These are phyloP conservation scores for Gymnodraco acuticeps DNA, from an alignment of 2,797 vertebrate species.

Conservation along the genomic window DNA sequence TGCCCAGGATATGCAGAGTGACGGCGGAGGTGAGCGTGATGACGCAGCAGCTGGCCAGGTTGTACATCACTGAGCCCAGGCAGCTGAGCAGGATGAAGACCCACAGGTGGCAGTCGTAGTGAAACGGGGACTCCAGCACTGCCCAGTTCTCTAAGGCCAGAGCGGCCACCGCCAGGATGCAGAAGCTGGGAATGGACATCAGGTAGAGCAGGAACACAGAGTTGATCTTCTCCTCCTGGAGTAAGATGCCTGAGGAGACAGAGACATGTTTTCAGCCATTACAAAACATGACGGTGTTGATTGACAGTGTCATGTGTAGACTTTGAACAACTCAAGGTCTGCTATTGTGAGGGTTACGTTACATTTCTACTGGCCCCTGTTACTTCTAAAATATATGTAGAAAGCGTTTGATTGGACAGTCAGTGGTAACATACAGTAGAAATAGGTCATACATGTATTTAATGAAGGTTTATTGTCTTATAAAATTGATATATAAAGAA, in stretches of 20 bases:
- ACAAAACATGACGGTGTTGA: neutral
- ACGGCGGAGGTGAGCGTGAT: conserved; percentile 96
- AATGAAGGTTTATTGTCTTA: too few species aligned
- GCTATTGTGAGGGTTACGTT: too few species aligned
- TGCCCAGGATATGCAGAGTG: conserved; percentile 96
- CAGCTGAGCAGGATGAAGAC: conserved; percentile 95
- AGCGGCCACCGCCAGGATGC: conserved; percentile 90
- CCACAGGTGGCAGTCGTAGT: conserved; percentile 90
- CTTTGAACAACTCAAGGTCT: too few species aligned
- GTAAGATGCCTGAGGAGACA: conserved; percentile 87
- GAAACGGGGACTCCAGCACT: conserved; percentile 82
- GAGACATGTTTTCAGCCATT: neutral
- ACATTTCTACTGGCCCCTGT: too few species aligned
- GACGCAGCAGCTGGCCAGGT: conserved; percentile 94
- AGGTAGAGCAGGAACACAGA: conserved; percentile 93
- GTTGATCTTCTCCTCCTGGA: conserved; percentile 94
- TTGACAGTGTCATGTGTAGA: neutral
- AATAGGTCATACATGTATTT: too few species aligned
- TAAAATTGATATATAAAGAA: too few species aligned
- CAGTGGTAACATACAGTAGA: too few species aligned
- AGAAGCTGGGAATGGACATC: conserved; percentile 97
- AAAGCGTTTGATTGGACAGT: too few species aligned
- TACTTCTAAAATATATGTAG: too few species aligned
- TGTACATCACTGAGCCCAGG: conserved; percentile 95
- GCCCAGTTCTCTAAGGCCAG: conserved; percentile 91